Base-by-base conservation (phyloP, 1,140 invertebrate species). In the Drosophila murphyi region DNA sequence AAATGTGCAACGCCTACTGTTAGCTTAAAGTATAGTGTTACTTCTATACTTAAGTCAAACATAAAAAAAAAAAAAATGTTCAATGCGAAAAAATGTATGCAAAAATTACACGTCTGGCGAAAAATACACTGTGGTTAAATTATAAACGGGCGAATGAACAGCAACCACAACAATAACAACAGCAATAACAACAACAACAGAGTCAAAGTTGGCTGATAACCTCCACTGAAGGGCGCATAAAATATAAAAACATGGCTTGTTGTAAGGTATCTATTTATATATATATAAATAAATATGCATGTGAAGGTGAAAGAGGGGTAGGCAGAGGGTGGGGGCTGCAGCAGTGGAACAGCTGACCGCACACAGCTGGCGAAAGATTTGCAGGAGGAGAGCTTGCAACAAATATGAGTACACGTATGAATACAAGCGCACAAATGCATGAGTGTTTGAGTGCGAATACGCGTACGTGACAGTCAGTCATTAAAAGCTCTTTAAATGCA, bases 101-200 rank as follows among this genome's bases (percentile, higher is more conserved):
- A 61, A 61, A 73, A 57, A 51, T 65, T 50, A 71, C 54, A 67
- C 67, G 62, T 41, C 61, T 59, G 10, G 59, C 45, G 39, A 80
- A 80, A 79, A 76, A 45, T 61, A 68, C 78, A 57, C 63, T 88
- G 83, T 65, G 83, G 83, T 87, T 88, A 80, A 69, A 87, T 87
- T 87, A 87, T 87, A 74, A 87, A 82, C 83, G 83, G 83, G 52
- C 83, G 83, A 87, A 64, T 79, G 79, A 79, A 62, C 82, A 86
- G 62, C 78, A 74, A 62, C 78, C 64, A 51, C 54, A 65, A 55
- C 45, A 65, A 35, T 47, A 72, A 12, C 60, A 71, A 35, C 61
- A 72, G 12, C 54, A 72, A 35, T 29, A 52, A 52, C 73, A 54
- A 34, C 60, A 47, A 59, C 64, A 47, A 35, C 61, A 72, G 57